These are phyloP conservation scores for Alaudala cheleensis DNA, from an alignment of 2,113 vertebrate genomes.

Conservation along the genomic window DNA sequence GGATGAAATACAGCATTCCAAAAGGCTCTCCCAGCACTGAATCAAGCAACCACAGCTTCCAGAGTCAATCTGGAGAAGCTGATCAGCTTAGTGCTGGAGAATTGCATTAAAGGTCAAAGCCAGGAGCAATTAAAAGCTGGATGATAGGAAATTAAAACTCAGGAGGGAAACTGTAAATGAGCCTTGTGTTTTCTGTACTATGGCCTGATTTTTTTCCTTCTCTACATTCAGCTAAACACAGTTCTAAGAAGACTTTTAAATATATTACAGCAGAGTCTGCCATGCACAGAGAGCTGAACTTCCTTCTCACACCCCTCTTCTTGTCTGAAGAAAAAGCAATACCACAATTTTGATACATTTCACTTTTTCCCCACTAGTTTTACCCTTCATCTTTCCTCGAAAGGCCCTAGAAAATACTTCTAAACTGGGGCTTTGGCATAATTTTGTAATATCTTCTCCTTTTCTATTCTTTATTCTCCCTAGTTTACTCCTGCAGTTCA, in stretches of 20 bases:
- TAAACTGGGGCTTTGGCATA: no score
- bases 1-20: neutral
- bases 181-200: neutral
- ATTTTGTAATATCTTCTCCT: neutral
- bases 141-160: neutral
- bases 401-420: neutral
- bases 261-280: neutral
- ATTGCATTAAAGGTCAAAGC: constrained; percentile 21
- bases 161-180: neutral
- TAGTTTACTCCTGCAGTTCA: neutral
- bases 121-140: constrained; percentile 17
- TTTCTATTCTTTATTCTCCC: neutral
- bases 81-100: neutral
- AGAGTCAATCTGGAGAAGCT: neutral
- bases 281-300: accelerated
- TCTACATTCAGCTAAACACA: neutral
- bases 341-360: neutral
- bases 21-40: neutral
- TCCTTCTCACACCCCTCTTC: neutral
- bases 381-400: neutral
- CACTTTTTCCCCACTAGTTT: neutral
- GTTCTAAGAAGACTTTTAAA: neutral
- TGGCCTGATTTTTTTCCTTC: neutral
- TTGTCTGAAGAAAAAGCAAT: neutral
- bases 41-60: neutral